Evolutionary conservation across 2,888 invertebrate species (phyloP), one percentile per base, ranked within the genome.

Genomic region (Ethmia dodecea): DNA sequence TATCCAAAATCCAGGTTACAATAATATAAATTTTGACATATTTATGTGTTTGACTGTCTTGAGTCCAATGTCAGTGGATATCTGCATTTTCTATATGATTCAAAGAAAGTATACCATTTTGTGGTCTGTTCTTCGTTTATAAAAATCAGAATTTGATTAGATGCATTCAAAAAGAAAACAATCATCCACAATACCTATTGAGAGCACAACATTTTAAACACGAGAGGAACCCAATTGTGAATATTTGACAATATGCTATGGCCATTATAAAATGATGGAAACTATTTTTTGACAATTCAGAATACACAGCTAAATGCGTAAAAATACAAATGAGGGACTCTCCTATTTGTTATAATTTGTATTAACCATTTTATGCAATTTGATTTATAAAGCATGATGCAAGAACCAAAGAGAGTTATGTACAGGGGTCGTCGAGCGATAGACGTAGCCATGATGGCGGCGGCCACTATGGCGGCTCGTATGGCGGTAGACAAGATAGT

Each of bases 361-460:
- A 29, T 38, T 58, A 59, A 56, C 49, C 43, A 58, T 51, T 57
- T 58, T 54, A 51, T 68, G 54, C 47, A 52, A 54, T 63, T 61
- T 54, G 43, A 48, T 54, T 54, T 60, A 55, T 61, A 60, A 73
- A 63, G 54, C 68, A 52, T 61, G 60, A 60, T 61, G 64, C 73
- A 63, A 67, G 70, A 76, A 70, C 63, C 61, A 70, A 69, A 76
- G 58, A 73, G 79, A 80, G 63, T 83, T 84, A 60, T 86, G 79
- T 86, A 78, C 86, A 87, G 86, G 86, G 86, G 53, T 79, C 83
- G 33, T 77, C 84, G 69, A 79, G 81, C 60, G 86, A 83, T 74
- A 86, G 87, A 84, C 81, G 86, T 73, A 86, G 86, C 74, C 84
- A 87, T 79, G 88, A 87, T 57, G 86, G 83, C 63, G 83, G 86